Base-by-base conservation (phyloP, 2,797 vertebrate genomes). In the Dermochelys coriacea region DNA sequence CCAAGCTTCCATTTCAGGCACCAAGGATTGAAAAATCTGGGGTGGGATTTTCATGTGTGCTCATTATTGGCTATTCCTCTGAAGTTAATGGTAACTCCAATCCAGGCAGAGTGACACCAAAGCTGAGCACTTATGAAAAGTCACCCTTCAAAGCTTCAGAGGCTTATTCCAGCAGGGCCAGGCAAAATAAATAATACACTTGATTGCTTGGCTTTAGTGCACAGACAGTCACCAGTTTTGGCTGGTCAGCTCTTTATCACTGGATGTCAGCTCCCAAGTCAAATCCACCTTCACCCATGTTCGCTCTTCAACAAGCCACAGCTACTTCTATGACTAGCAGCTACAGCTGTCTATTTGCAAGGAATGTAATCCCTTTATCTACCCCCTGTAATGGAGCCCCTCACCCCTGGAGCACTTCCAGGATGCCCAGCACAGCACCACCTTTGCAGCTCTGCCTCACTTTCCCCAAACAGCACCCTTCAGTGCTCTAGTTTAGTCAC, bases 281-380 rank as follows among this genome's bases (percentile, higher is more conserved):
- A 91, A 93, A 77, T 90, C 87, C 93, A 96, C 68, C 83, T 87
- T 86, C 88, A 93, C 31, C 47, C 68, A 49, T 59, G 82, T 47
- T 12, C 41, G 79, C 27, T 80, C 82, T 54, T 12, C 75, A 47
- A 77, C 94, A 77, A 83, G 61, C 82, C 81, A 1, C 81, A 86
- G 71, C 45, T 64, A 64, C n/a, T 21, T 95, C 85, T 92, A 85
- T 21, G 0, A 91, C 91, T 93, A 91, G 83, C 80, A 93, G 6
- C 1, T 6, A 47, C 91, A 55, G 34, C 64, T 19, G 81, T 55
- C 31, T 86, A 87, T 23, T 37, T 79, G 52, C 37, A 41, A 83
- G 75, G 50, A 21, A 19, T 21, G 34, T 37, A 71, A 71, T 81
- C 89, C 86, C 52, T 77, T 79, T 71, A 18, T 0, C 0, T 83